Evolutionary conservation across 1,140 invertebrate genomes (phyloP).

Genomic region (Zelostemma sp.): DNA sequence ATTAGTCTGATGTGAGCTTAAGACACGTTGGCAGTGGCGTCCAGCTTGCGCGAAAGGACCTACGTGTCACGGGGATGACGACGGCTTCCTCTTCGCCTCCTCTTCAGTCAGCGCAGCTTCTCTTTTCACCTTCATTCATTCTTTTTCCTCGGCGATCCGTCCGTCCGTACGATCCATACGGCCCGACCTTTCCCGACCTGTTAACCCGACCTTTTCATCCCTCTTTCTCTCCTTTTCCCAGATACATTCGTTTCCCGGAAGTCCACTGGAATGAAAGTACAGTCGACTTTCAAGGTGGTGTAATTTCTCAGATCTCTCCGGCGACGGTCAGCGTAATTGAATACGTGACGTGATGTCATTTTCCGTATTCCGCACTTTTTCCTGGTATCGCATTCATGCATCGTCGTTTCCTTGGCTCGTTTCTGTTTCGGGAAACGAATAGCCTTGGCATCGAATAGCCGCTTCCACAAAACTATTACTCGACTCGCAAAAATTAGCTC

Average conservation of each 20-base stretch:
- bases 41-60: constrained; percentile 9
- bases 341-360: constrained; percentile 58
- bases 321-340: constrained; percentile 56
- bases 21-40: constrained; percentile 14
- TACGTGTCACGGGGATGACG: constrained; percentile 19
- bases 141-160: constrained; percentile 4
- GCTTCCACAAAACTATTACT: too few relatives aligned
- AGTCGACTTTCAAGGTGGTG: constrained; percentile 28
- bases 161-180: constrained; percentile 1
- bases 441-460: neutral
- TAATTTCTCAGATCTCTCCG: constrained; percentile 44
- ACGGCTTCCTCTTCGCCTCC: neutral
- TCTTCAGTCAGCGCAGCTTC: constrained; percentile 3
- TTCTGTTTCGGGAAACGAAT: constrained; percentile 8
- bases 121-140: constrained; percentile 4
- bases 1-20: constrained; percentile 45
- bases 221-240: constrained; percentile 30
- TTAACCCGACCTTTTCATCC: constrained; percentile 13
- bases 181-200: neutral
- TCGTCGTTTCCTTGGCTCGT: constrained; percentile 9
- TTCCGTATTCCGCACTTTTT: constrained; percentile 29
- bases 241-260: neutral
- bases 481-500: neutral
- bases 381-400: constrained; percentile 15
- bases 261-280: constrained; percentile 9